Conservation (phyloP, 2,797 vertebrate species). For the Malurus leucopterus region DNA sequence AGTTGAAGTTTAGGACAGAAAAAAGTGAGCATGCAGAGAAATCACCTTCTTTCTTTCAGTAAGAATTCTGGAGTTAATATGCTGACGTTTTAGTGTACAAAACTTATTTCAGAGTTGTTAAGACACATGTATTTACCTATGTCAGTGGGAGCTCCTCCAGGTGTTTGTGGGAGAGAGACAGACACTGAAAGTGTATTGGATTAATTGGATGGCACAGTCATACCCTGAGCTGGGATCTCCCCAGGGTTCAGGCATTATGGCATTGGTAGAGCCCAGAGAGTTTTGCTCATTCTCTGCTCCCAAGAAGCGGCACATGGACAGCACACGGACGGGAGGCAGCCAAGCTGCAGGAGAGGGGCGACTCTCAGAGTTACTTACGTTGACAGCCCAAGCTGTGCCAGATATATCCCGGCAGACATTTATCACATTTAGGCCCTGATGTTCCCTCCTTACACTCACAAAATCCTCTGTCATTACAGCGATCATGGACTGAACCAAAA, state of each 20-base stretch:
- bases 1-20: slow-evolving; percentile 8
- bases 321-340: slow-evolving; percentile 57
- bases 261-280: slow-evolving; percentile 16
- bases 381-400: slow-evolving; percentile 95
- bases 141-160: slow-evolving; percentile 8
- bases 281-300: slow-evolving; percentile 33
- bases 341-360: slow-evolving; percentile 66
- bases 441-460: slow-evolving; percentile 98
- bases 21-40: slow-evolving; percentile 17
- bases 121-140: not conserved
- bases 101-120: slow-evolving; percentile 27
- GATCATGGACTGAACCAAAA: slow-evolving; percentile 93
- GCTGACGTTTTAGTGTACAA: not conserved
- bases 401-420: slow-evolving; percentile 96
- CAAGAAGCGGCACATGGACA: slow-evolving; percentile 32
- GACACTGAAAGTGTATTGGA: not conserved
- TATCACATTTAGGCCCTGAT: slow-evolving; percentile 93
- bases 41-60: slow-evolving; percentile 18
- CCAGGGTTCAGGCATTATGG: not conserved
- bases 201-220: not conserved
- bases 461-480: slow-evolving; percentile 98
- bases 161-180: not conserved
- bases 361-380: slow-evolving; percentile 88
- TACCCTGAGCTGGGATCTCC: not conserved
- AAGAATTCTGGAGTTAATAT: not conserved